These are phyloP conservation scores for Platyrinchus mystaceus DNA, from an alignment of 2,797 vertebrate genomes.

Conservation along the genomic window DNA sequence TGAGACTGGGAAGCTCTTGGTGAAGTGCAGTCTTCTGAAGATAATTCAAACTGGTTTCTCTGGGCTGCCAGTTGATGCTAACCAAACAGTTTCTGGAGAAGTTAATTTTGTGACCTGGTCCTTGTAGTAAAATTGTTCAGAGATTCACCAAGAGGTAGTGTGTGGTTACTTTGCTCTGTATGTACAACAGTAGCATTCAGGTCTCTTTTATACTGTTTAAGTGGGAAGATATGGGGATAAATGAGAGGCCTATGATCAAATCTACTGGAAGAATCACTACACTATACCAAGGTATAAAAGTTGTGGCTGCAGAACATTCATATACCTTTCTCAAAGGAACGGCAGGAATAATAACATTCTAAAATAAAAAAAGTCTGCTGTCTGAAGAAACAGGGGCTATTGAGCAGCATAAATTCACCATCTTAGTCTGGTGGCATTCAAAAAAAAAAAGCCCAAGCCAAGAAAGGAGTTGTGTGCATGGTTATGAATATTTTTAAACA, in stretches of 20 bases:
- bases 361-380: neutral
- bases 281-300: neutral
- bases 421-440: neutral
- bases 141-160: neutral
- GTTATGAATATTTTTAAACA: neutral
- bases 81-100: neutral
- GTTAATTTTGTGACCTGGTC: neutral
- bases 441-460: neutral
- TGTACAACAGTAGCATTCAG: neutral
- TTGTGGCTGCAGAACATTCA: neutral
- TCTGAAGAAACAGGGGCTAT: neutral
- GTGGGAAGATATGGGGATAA: neutral
- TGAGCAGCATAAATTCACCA: neutral
- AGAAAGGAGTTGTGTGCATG: neutral
- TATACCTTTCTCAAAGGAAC: neutral
- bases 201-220: neutral
- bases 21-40: neutral
- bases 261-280: neutral
- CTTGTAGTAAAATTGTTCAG: neutral
- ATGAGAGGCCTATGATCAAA: neutral
- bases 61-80: neutral
- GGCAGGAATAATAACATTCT: neutral
- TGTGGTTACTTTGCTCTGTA: neutral
- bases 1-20: neutral
- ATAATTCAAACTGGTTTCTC: neutral